Base-by-base conservation (phyloP, 1,140 invertebrate genomes). In the Pararge aegeria region DNA sequence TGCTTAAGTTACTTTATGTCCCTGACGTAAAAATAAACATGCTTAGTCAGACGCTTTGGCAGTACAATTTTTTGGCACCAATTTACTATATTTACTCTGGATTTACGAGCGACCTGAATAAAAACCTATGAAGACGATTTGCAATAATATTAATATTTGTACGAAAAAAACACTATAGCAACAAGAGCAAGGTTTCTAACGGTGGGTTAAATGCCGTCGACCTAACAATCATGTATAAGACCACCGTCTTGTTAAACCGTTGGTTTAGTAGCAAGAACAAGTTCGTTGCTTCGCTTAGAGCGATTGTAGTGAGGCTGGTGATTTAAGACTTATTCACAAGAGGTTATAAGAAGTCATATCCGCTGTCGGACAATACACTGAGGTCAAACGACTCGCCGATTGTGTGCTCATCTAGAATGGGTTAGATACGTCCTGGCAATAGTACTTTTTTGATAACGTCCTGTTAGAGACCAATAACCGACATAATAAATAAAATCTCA, bases 321-420 rank as follows among this genome's bases (percentile, higher is more conserved):
- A 65, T 74, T 79, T 75, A 49, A 67, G 64, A 71, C 56, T 55
- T 58, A 61, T 62, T 60, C 56, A 69, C 42, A 55, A 13, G 38
- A 60, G 50, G 49, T 55, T 50, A 44, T 59, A 29, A 66, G 27
- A 24, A 53, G 44, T 61, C 38, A 44, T 66, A 60, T 65, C 49
- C 60, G 52, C 70, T 60, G 55, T 44, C 61, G 37, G n/a, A 46
- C 69, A 79, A 80, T 83, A 63, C 61, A 71, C 58, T 57, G 75
- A 84, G 81, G 78, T 80, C 79, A 75, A 52, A 44, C 51, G 44
- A 61, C 67, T 66, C 49, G 38, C 68, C 67, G 67, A 80, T 83
- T 83, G 75, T 85, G 66, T 66, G 75, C 71, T 80, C 68, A 65
- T 77, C 67, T 53, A 71, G 54, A 76, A 75, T 66, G 64, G 65